Percentiles rank a stretch among this genome's conserved stretches.
These are phyloP conservation scores for Acutogordius australiensis DNA, from an alignment of 2,888 invertebrate genomes.

Conservation along the genomic window DNA sequence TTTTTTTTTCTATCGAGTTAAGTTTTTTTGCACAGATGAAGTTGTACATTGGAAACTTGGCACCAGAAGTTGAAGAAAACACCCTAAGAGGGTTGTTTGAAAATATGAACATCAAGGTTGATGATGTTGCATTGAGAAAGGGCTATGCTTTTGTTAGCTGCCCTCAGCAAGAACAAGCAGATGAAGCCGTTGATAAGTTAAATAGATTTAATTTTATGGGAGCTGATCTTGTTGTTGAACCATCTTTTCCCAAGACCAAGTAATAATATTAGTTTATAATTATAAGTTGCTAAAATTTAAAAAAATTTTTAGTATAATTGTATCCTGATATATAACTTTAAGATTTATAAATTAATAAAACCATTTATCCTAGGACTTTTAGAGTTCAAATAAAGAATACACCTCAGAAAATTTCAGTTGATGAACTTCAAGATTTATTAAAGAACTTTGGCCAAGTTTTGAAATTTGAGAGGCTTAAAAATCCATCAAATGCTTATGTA, in stretches of 20 bases:
- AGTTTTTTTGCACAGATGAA: too few species aligned
- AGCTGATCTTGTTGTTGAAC: slow-evolving; percentile 1
- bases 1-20: too few species aligned
- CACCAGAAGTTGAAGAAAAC: background rate
- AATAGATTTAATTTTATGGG: slow-evolving; percentile 9
- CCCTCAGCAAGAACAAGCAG: slow-evolving; percentile 7
- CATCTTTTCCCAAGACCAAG: slow-evolving; percentile 5
- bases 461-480: background rate
- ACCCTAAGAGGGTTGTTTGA: background rate
- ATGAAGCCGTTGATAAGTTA: background rate
- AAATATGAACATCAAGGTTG: background rate
- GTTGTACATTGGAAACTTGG: slow-evolving; percentile 2
- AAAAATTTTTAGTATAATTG: too few species aligned
- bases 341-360: background rate
- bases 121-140: slow-evolving; percentile 9
- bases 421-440: background rate
- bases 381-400: slow-evolving; percentile 10
- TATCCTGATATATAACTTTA: too few species aligned
- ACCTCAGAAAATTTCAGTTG: slow-evolving; percentile 5
- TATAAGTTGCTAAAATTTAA: too few species aligned
- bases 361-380: background rate
- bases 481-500: background rate
- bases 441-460: slow-evolving; percentile 6
- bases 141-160: slow-evolving; percentile 5
- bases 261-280: too few species aligned